Evolutionary conservation across 2,797 vertebrate species (phyloP).

Genomic region (Enteromius treurensis): DNA sequence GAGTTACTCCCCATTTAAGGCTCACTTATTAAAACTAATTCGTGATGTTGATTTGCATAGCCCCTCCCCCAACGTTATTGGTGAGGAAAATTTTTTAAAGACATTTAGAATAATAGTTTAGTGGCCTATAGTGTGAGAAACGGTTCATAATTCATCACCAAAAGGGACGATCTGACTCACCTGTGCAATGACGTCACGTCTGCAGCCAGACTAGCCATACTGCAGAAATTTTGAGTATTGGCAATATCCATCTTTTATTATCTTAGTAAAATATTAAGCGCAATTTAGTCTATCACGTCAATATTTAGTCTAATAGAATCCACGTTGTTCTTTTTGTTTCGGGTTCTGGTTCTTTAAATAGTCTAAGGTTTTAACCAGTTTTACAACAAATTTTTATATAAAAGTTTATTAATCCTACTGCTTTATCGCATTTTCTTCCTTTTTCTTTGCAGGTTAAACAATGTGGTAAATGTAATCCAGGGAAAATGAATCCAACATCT

Average conservation of each 20-base stretch:
- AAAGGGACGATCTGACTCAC: background rate
- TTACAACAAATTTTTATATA: background rate
- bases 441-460: too few relatives aligned
- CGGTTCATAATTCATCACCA: background rate
- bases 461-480: background rate
- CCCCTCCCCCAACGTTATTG: background rate
- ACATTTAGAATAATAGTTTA: background rate
- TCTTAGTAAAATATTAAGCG: background rate
- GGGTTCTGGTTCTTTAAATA: background rate
- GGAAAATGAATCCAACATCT: rapidly evolving
- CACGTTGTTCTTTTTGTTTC: background rate
- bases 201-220: background rate
- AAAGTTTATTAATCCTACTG: background rate
- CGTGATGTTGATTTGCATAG: background rate
- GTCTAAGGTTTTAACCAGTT: background rate
- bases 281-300: too few relatives aligned
- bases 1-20: background rate
- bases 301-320: too few relatives aligned
- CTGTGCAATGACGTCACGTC: background rate
- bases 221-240: background rate
- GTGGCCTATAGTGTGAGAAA: background rate
- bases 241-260: too few relatives aligned
- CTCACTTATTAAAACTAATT: background rate
- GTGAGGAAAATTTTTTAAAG: background rate
- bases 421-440: background rate